Base-by-base conservation (phyloP, 2,888 invertebrate species). In the Meta bourneti region DNA sequence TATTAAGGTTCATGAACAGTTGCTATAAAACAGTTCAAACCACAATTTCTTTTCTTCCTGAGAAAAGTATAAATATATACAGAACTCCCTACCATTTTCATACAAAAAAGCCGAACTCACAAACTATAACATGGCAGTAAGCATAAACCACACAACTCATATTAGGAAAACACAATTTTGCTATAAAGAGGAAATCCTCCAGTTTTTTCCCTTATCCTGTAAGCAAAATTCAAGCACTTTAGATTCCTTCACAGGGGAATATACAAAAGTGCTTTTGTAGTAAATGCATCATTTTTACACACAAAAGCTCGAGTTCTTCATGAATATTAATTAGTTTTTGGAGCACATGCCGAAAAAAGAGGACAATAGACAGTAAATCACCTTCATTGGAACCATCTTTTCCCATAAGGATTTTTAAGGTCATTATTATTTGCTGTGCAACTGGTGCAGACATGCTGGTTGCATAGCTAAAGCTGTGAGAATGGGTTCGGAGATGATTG, bases 391-490 rank as follows among this genome's bases (percentile, higher is more conserved):
- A 96, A 92, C 97, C 97, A 95, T 98, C 97, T 94, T 96, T 95
- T 13, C 98, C 98, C 97, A 97, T 97, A 92, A 99, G 97, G 93
- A 97, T 97, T 94, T 96, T 96, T 97, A 98, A 97, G 92, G 98
- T 97, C 87, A 97, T 96, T 94, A 98, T 96, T 94, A 99, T 97
- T 96, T 99, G 99, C 95, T 98, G 97, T 19, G 97, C 97, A 77
- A 99, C 96, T 11, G 98, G 97, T 86, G 99, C 97, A 74, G 99
- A 96, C 97, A 99, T 98, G 84, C 97, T 96, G 94, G 96, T 96
- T 74, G 98, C 98, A 95, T 99, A 98, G 94, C 97, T 96, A 93
- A 97, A 96, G 87, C 98, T 98, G 95, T 98, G 98, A 93, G 98
- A 98, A 94, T 97, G 95, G 83, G 96, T 96, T 93, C 98, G 96